phyloP scores from a whole-genome alignment of 2,797 vertebrate species.

The Syndactyla subalaris region DNA sequence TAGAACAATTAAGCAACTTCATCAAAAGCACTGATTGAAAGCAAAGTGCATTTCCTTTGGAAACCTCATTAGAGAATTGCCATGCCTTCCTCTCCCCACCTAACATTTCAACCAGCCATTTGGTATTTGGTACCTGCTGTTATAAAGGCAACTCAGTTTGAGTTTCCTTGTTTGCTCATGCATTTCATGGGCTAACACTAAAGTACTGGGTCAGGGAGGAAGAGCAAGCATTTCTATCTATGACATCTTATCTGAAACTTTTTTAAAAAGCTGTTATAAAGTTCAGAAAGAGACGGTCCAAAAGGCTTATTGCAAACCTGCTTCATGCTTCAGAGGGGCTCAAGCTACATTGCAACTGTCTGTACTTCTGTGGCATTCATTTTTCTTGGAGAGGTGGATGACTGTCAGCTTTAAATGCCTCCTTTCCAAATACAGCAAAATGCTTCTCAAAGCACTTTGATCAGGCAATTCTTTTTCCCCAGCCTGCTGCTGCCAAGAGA shows the following conservation, averaged over 20 bases:
- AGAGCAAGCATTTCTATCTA: not conserved
- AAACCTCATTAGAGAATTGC: not conserved
- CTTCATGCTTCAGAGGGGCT: not conserved
- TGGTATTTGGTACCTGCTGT: not conserved
- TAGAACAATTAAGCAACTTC: not conserved
- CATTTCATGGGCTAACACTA: not conserved
- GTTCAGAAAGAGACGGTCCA: not conserved
- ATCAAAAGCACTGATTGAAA: not conserved
- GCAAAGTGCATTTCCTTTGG: not conserved
- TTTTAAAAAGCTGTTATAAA: not conserved
- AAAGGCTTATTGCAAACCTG: not conserved
- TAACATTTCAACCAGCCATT: not conserved
- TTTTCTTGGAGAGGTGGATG: not conserved
- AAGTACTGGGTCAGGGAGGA: not conserved
- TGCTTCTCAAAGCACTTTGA: not conserved
- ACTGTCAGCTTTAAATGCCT: not conserved
- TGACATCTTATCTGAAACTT: not conserved
- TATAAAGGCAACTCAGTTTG: not conserved
- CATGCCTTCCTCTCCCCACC: not conserved
- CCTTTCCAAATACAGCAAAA: not conserved
- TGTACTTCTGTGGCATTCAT: not conserved
- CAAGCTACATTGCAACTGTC: fast-evolving
- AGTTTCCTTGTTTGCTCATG: not conserved
- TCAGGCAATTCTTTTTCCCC: not conserved
- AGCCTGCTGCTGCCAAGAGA: not conserved